Base-by-base conservation (phyloP, 2,797 vertebrate genomes). In the Lagodon rhomboides region DNA sequence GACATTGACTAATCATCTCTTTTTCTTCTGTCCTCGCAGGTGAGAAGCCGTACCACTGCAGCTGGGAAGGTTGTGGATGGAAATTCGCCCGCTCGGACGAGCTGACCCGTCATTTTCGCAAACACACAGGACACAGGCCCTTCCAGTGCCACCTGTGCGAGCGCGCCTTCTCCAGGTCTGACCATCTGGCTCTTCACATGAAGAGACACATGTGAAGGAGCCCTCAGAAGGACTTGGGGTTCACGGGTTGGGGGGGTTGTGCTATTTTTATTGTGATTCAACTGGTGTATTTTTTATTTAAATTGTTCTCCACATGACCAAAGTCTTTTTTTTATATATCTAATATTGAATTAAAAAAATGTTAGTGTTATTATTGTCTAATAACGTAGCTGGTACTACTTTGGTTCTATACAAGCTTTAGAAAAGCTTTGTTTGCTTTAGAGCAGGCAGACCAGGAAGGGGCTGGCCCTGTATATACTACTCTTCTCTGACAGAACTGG, bases 31-130 rank as follows among this genome's bases (percentile, higher is more conserved):
- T 73, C 66, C 72, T 2, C 20, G 60, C 94, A 99, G 98, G 98
- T 93, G 98, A 99, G 83, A 99, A 99, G 92, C 98, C 98, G 0
- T 99, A 99, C 84, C 98, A 99, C 92, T 99, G 98, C 95, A 99
- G 96, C 92, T 99, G 98, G 98, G 98, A 99, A 49, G 98, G 98
- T 79, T 99, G 98, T 53, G 98, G 98, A n/a, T 99, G 98, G 98
- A 99, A 99, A 89, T 99, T 99, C 22, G 98, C 98, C 3, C 96
- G 98, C 34, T 99, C 98, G 0, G 98, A 99, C 1, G 98, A 99
- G 62, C 95, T 99, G 70, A 99, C 98, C 7, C 98, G 98, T n/a
- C 98, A 99, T 81, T 99, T 98, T 90, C 97, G 98, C 79, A 99
- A 99, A 86, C 98, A 99, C 95, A 99, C 98, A 0, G 98, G 98